Conservation (phyloP, 2,113 vertebrate species). For the Nibea albiflora region DNA sequence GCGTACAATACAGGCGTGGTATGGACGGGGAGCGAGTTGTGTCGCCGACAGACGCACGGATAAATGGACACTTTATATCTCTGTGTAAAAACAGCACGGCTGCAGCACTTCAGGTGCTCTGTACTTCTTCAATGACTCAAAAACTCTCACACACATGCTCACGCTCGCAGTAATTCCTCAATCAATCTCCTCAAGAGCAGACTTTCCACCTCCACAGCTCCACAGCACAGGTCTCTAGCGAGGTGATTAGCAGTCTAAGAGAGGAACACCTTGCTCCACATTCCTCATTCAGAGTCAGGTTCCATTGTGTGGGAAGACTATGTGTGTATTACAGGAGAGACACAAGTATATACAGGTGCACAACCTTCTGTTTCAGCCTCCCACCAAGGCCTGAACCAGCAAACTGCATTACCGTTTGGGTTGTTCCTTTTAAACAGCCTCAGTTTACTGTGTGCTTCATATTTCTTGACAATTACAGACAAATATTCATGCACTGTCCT, state of each 20-base stretch:
- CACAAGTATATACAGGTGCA: background rate
- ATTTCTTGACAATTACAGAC: background rate
- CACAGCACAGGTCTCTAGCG: slow-evolving; percentile 5
- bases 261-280: slow-evolving; percentile 9
- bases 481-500: background rate
- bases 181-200: slow-evolving; percentile 41
- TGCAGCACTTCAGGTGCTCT: background rate
- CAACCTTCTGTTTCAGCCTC: background rate
- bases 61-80: background rate
- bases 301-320: slow-evolving; percentile 25
- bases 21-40: background rate
- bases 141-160: slow-evolving; percentile 19
- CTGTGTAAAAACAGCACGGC: background rate
- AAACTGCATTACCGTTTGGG: background rate
- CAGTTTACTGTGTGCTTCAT: background rate
- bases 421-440: background rate
- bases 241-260: slow-evolving; percentile 32
- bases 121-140: slow-evolving; percentile 6
- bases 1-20: slow-evolving; percentile 31
- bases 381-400: background rate
- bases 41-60: background rate
- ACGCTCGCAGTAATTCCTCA: slow-evolving; percentile 51
- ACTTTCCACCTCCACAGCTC: slow-evolving; percentile 41
- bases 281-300: slow-evolving; percentile 17
- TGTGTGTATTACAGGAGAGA: background rate